phyloP scores from a whole-genome alignment of 30 jellyfish, hydroid and myxozoan species.

The Catostylus mosaicus region DNA sequence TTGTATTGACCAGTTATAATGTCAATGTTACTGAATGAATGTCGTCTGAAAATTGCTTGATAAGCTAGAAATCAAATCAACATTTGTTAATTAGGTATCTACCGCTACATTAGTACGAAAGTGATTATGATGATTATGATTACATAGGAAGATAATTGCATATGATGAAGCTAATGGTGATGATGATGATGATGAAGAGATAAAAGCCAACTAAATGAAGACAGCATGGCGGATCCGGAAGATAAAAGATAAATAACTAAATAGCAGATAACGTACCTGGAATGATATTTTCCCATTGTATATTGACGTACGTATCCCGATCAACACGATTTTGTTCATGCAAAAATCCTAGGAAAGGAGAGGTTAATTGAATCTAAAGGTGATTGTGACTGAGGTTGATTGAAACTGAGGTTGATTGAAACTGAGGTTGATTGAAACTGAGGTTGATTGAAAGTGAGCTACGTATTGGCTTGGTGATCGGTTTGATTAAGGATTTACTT shows the following conservation, averaged over 20 bases:
- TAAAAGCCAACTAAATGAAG: not conserved
- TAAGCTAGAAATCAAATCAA: slow-evolving; percentile 33
- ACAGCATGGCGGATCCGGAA: not conserved
- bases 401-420: no score
- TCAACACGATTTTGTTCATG: slow-evolving; percentile 68
- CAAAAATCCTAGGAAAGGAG: slow-evolving; percentile 26
- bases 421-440: no score
- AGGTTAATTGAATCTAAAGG: no score
- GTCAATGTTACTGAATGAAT: slow-evolving; percentile 23
- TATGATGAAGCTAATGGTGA: not conserved
- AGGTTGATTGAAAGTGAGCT: no score
- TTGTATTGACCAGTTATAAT: slow-evolving; percentile 38
- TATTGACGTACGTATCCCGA: slow-evolving; percentile 41
- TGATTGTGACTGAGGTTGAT: no score
- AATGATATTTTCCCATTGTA: slow-evolving; percentile 45
- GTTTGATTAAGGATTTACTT: no score
- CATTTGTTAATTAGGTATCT: no score
- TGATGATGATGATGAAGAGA: not conserved
- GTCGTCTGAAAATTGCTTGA: slow-evolving; percentile 31
- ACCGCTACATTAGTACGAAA: no score
- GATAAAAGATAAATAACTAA: not conserved
- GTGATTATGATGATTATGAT: no score
- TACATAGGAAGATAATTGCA: no score
- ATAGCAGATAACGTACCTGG: slow-evolving; percentile 8
- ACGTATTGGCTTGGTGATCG: no score